Evolutionary conservation across 1,140 invertebrate species (phyloP), one percentile per base, ranked within the genome.

Genomic region (Calephelis virginiensis): DNA sequence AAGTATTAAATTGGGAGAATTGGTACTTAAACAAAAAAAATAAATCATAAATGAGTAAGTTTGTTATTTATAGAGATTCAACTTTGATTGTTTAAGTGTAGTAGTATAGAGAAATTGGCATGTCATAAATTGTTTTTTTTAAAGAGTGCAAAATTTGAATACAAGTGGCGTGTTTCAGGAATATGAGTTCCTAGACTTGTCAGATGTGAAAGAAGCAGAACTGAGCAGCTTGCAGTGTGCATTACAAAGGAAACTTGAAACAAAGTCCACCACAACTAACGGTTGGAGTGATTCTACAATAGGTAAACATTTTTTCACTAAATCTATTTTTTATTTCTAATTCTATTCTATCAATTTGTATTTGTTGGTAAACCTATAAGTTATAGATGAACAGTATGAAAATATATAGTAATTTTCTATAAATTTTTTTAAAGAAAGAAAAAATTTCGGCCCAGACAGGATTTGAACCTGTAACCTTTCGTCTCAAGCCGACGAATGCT

Each of bases 141-240:
- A 3, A 17, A 17, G n/a, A 14, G 28, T 59, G 28, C 56, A 59
- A 59, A 38, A 14, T 46, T 70, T 80, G 71, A 80, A 82, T 65
- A 64, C 67, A 3, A 66, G 77, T 85, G 82, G 71, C 80, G 67
- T 90, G 81, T 89, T 89, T 82, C 87, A 92, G 91, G 91, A 91
- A 83, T 92, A 92, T 92, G 89, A 91, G 86, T 92, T 92, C 90
- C 88, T 92, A 85, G 91, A 92, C 85, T 89, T 92, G 75, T 88
- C 91, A 85, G 91, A 91, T 90, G 90, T 92, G 83, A 91, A 90
- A 82, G 90, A 88, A 82, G 86, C 89, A 68, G 91, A 92, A 71
- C 81, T 90, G 67, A 86, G 83, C 83, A 91, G 87, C 75, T 84
- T 92, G 79, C 85, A 91, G 78, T 88, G 89, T 68, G 90, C 91